phyloP scores from a whole-genome alignment of 2,888 invertebrate genomes.

The Diabrotica balteata region DNA sequence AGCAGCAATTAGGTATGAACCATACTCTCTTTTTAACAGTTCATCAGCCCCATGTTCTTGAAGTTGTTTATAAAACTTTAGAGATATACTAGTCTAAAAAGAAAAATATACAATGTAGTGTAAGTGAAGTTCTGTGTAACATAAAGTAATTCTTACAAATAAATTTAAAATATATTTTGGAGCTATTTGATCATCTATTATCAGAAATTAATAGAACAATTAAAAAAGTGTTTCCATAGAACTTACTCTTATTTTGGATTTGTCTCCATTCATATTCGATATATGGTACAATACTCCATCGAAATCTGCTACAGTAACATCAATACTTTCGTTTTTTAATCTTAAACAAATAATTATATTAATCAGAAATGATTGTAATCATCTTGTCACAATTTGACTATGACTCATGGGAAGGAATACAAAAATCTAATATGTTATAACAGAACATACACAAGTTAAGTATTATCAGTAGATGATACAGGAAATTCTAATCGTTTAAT shows the following conservation, averaged over 20 bases:
- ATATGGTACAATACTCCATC: constrained; percentile 99
- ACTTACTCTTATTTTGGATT: constrained; percentile 95
- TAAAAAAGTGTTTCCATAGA: background rate
- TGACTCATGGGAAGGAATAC: constrained; percentile 30
- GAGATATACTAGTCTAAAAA: constrained; percentile 92
- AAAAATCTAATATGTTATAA: constrained; percentile 1
- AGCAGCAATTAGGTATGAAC: constrained; percentile 78
- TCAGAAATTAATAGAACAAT: background rate
- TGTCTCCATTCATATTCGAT: constrained; percentile 95
- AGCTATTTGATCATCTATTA: background rate
- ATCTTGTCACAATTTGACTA: constrained; percentile 14
- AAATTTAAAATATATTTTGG: too few relatives aligned
- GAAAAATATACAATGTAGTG: too few relatives aligned
- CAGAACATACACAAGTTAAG: background rate
- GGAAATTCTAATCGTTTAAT: constrained; percentile 32
- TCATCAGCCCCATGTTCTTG: constrained; percentile 98
- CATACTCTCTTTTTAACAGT: constrained; percentile 92
- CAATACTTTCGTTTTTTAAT: constrained; percentile 93
- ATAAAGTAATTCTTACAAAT: too few relatives aligned
- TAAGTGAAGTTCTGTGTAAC: too few relatives aligned
- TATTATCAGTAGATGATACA: constrained; percentile 26
- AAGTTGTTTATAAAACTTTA: constrained; percentile 98
- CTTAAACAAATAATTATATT: constrained; percentile 65
- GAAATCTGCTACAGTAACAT: constrained; percentile 95
- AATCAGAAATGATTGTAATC: constrained; percentile 19